A percentile compares a stretch with the other conserved stretches of the same genome.
Conservation (phyloP, 1,140 invertebrate genomes). For the Mamestra configurata region DNA sequence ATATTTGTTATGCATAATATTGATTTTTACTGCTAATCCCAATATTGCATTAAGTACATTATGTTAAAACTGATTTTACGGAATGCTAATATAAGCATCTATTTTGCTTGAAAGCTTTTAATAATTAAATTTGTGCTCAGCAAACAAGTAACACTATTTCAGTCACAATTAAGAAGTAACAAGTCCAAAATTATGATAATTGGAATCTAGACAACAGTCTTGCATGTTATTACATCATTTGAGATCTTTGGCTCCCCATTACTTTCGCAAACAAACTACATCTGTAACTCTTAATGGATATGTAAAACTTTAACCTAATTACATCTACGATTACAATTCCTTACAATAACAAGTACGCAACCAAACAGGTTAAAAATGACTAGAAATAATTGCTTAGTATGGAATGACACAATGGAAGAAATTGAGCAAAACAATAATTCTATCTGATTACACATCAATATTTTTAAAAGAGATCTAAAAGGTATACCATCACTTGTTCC, state of each 20-base stretch:
- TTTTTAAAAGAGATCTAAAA: slow-evolving; percentile 44
- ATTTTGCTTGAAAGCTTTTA: slow-evolving; percentile 43
- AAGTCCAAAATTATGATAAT: neutral
- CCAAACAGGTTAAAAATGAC: slow-evolving; percentile 52
- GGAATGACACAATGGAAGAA: slow-evolving; percentile 56
- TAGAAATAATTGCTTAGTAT: slow-evolving; percentile 53
- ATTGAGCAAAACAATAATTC: slow-evolving; percentile 56
- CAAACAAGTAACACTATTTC: slow-evolving; percentile 27
- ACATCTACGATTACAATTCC: slow-evolving; percentile 34
- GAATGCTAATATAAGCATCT: slow-evolving; percentile 1
- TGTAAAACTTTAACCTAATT: slow-evolving; percentile 54
- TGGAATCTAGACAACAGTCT: slow-evolving; percentile 11
- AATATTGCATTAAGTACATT: slow-evolving; percentile 14
- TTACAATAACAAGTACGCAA: slow-evolving; percentile 36
- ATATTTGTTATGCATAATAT: slow-evolving; percentile 41
- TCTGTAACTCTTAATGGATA: slow-evolving; percentile 50
- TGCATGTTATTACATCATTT: slow-evolving; percentile 32
- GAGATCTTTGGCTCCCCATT: slow-evolving; percentile 11
- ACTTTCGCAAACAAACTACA: neutral
- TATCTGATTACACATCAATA: slow-evolving; percentile 22
- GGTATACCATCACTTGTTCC: slow-evolving; percentile 47
- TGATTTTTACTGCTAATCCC: slow-evolving; percentile 41
- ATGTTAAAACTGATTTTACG: slow-evolving; percentile 13
- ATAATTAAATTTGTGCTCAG: slow-evolving; percentile 35
- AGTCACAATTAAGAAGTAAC: slow-evolving; percentile 27